phyloP scores from a whole-genome alignment of 1,140 invertebrate species.

The Drosophila bocki region DNA sequence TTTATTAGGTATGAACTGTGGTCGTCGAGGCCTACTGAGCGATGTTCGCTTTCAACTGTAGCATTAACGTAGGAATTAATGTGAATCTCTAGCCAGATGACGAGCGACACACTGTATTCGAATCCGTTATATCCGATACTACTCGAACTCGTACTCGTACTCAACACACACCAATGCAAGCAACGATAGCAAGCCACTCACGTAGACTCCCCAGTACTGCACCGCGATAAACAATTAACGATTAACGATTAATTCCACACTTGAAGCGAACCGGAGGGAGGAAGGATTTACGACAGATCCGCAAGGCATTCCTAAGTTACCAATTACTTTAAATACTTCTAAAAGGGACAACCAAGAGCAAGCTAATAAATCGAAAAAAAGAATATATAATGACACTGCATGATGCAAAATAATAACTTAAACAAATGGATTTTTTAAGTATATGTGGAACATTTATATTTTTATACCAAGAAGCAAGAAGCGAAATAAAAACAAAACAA shows the following conservation, averaged over 20 bases:
- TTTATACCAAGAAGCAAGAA: slow-evolving; percentile 82
- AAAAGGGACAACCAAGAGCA: slow-evolving; percentile 28
- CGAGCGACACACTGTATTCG: slow-evolving; percentile 35
- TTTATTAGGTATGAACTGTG: slow-evolving; percentile 65
- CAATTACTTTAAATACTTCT: slow-evolving; percentile 49
- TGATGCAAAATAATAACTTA: slow-evolving; percentile 56
- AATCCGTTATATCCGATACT: slow-evolving; percentile 45
- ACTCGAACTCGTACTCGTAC: slow-evolving; percentile 26
- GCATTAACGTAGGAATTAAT: slow-evolving; percentile 64
- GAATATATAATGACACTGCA: slow-evolving; percentile 44
- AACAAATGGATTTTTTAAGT: slow-evolving; percentile 73
- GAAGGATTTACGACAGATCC: slow-evolving; percentile 13
- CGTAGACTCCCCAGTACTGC: slow-evolving; percentile 58
- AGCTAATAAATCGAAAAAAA: slow-evolving; percentile 16
- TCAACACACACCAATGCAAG: slow-evolving; percentile 61
- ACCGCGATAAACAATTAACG: slow-evolving; percentile 39
- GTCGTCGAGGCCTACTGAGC: slow-evolving; percentile 73
- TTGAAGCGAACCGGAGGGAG: slow-evolving; percentile 22
- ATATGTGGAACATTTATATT: slow-evolving; percentile 83
- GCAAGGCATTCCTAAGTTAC: slow-evolving; percentile 58
- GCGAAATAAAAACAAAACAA: slow-evolving; percentile 63
- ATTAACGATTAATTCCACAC: slow-evolving; percentile 30
- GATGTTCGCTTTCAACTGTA: slow-evolving; percentile 84
- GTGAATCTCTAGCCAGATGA: slow-evolving; percentile 56
- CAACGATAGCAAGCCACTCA: slow-evolving; percentile 73